phyloP scores from a whole-genome alignment of 2,888 invertebrate species.

The Trissonchulus latispiculum region DNA sequence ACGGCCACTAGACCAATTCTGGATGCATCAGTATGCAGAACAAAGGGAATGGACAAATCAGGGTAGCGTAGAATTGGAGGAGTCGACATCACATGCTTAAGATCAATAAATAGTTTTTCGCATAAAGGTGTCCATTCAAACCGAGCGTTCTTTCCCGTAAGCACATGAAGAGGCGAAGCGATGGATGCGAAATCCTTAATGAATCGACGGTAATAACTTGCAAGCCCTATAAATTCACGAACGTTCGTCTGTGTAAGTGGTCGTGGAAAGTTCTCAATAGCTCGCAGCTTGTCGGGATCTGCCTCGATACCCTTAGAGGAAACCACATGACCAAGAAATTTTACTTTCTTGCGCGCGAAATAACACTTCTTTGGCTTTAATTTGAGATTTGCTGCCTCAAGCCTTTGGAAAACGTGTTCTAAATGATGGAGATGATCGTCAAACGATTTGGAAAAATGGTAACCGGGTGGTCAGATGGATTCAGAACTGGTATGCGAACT shows the following conservation, averaged over 20 bases:
- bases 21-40: not conserved
- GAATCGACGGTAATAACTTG: not conserved
- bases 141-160: not conserved
- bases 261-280: not conserved
- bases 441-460: not conserved
- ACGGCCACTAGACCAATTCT: not conserved
- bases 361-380: slow-evolving; percentile 2
- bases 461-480: too few relatives aligned
- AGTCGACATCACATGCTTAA: not conserved
- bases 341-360: not conserved
- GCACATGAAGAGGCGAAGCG: not conserved
- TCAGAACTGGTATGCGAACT: too few relatives aligned
- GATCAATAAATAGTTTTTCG: not conserved
- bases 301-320: not conserved
- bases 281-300: not conserved
- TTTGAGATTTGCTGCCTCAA: not conserved
- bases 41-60: not conserved
- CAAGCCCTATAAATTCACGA: not conserved
- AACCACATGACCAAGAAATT: slow-evolving; percentile 1
- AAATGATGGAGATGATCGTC: not conserved
- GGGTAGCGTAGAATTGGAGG: not conserved
- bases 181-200: not conserved
- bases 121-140: not conserved
- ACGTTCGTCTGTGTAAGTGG: not conserved
- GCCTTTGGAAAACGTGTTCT: not conserved